Percentiles rank a stretch among this genome's conserved stretches.
Conservation (phyloP, 2,888 invertebrate species). For the Sceliomorpha sp. region DNA sequence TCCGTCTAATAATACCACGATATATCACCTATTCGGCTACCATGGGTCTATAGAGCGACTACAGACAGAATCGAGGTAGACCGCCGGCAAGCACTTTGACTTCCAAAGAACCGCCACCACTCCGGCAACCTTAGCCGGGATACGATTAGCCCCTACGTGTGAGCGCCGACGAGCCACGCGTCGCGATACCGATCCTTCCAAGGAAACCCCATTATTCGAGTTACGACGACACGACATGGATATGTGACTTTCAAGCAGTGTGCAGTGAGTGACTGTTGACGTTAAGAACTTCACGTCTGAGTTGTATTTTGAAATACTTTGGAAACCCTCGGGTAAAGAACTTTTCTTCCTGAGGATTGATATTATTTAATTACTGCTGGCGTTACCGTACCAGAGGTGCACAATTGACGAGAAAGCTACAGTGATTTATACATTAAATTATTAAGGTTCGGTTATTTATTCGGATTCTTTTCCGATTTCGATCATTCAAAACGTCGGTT, state of each 20-base stretch:
- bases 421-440: no score
- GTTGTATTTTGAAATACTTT: slow-evolving; percentile 5
- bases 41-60: slow-evolving; percentile 70
- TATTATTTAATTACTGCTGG: background rate
- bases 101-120: slow-evolving; percentile 36
- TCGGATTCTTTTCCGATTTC: no score
- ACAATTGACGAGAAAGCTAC: background rate
- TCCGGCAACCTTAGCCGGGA: slow-evolving; percentile 29
- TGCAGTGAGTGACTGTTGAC: slow-evolving; percentile 26
- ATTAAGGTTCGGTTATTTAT: no score
- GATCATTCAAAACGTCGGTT: no score
- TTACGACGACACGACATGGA: slow-evolving; percentile 14
- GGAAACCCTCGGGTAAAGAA: no score
- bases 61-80: slow-evolving; percentile 64
- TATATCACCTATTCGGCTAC: slow-evolving; percentile 76
- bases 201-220: slow-evolving; percentile 23
- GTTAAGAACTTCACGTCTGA: no score
- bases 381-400: no score
- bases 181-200: slow-evolving; percentile 14
- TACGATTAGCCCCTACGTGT: slow-evolving; percentile 39
- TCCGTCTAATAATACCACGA: slow-evolving; percentile 75
- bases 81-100: slow-evolving; percentile 56
- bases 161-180: slow-evolving; percentile 12
- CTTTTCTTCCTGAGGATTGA: slow-evolving; percentile 5
- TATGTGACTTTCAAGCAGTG: slow-evolving; percentile 28